These are phyloP conservation scores for Macquaria australasica DNA, from an alignment of 2,113 vertebrate genomes.

Conservation along the genomic window DNA sequence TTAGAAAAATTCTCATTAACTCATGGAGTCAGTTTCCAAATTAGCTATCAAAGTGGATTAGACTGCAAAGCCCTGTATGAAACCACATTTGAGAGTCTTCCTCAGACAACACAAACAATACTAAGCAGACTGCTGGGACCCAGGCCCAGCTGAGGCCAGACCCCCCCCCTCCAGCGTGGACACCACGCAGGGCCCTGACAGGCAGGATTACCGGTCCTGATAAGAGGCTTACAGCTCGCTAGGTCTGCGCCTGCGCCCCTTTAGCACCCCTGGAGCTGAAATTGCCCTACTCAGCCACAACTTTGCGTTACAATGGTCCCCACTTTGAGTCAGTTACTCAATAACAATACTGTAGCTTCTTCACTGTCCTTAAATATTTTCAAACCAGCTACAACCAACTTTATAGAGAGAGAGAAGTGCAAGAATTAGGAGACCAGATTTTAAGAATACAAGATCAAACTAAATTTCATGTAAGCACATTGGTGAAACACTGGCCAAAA, in stretches of 20 bases:
- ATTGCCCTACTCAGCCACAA: constrained; percentile 35
- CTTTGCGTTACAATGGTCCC: neutral
- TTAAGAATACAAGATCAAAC: neutral
- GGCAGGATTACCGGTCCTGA: constrained; percentile 66
- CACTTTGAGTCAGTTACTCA: constrained; percentile 18
- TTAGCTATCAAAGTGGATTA: neutral
- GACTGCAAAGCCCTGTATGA: neutral
- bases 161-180: constrained; percentile 12
- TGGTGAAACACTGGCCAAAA: neutral
- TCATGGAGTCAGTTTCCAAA: neutral
- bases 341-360: neutral
- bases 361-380: neutral
- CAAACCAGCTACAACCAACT: neutral
- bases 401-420: neutral
- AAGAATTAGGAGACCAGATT: neutral
- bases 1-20: neutral
- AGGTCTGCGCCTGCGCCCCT: constrained; percentile 34
- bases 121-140: constrained; percentile 1
- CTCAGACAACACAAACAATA: constrained; percentile 25
- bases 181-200: constrained; percentile 30
- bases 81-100: neutral
- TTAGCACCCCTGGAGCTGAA: constrained; percentile 47
- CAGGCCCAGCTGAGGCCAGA: constrained; percentile 18
- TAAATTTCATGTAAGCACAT: neutral
- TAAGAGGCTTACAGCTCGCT: constrained; percentile 75